These are phyloP conservation scores for Batillaria attramentaria DNA, from an alignment of 1,140 invertebrate species.

Conservation along the genomic window DNA sequence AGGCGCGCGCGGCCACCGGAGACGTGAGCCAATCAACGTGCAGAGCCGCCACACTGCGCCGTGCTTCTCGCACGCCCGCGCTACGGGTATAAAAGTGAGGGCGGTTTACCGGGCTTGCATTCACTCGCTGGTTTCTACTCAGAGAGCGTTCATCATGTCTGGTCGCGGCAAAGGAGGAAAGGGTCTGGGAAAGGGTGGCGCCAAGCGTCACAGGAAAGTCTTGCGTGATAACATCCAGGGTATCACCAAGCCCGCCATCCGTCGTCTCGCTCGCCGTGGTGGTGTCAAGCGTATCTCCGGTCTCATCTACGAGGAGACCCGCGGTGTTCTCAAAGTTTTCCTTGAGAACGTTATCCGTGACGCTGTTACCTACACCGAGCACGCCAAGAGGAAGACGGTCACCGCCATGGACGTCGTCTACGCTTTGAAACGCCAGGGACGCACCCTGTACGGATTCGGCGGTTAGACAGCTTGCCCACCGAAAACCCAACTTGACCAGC, in stretches of 20 bases:
- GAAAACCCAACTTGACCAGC: constrained; percentile 1
- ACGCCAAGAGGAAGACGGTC: constrained; percentile 86
- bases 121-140: too few species aligned
- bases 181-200: constrained; percentile 70
- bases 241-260: constrained; percentile 80
- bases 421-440: constrained; percentile 86
- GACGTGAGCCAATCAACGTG: too few species aligned
- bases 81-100: too few species aligned
- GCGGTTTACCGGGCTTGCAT: too few species aligned
- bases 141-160: too few species aligned
- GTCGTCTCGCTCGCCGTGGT: constrained; percentile 80
- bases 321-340: constrained; percentile 80
- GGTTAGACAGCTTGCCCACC: constrained; percentile 67
- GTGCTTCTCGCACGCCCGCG: too few species aligned
- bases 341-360: constrained; percentile 87
- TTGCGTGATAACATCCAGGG: constrained; percentile 83
- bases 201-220: constrained; percentile 70
- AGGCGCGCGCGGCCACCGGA: too few species aligned
- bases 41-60: too few species aligned
- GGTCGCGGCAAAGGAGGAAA: constrained; percentile 72
- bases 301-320: constrained; percentile 75
- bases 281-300: constrained; percentile 85
- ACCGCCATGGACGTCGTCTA: constrained; percentile 92
- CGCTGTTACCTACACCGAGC: constrained; percentile 88
- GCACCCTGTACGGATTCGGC: constrained; percentile 78